Percentiles rank a stretch among this genome's conserved stretches.
Evolutionary conservation across 2,113 vertebrate species (phyloP).

Genomic region (Clarias gariepinus): DNA sequence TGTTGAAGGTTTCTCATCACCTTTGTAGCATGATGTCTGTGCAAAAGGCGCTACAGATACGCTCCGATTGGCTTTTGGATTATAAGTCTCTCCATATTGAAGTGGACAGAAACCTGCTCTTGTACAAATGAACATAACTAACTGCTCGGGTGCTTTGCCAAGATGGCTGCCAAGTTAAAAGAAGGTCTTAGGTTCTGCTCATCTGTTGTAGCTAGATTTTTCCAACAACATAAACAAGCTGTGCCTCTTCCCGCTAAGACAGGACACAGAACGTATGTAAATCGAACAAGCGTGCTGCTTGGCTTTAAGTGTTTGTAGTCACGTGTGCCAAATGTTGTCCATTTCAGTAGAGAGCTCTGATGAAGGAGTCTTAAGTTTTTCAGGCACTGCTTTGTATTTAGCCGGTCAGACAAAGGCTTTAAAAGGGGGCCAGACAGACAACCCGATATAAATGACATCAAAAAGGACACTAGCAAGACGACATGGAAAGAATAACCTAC

Average conservation of each 20-base stretch:
- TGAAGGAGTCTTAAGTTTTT: background rate
- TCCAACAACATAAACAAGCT: background rate
- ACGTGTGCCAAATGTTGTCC: background rate
- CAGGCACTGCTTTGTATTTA: background rate
- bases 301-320: background rate
- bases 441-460: background rate
- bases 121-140: background rate
- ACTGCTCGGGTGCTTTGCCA: background rate
- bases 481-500: too few relatives aligned
- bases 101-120: background rate
- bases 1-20: too few relatives aligned
- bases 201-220: background rate
- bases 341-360: background rate
- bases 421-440: background rate
- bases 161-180: background rate
- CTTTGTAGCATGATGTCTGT: too few relatives aligned
- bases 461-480: background rate
- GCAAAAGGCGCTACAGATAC: too few relatives aligned
- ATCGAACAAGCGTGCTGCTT: background rate
- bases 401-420: background rate
- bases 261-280: background rate
- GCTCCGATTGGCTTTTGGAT: background rate
- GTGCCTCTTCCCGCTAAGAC: background rate
- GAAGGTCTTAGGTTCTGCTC: background rate
- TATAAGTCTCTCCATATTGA: background rate